Base-by-base conservation (phyloP, 2,113 vertebrate species). In the Panthera uncia region DNA sequence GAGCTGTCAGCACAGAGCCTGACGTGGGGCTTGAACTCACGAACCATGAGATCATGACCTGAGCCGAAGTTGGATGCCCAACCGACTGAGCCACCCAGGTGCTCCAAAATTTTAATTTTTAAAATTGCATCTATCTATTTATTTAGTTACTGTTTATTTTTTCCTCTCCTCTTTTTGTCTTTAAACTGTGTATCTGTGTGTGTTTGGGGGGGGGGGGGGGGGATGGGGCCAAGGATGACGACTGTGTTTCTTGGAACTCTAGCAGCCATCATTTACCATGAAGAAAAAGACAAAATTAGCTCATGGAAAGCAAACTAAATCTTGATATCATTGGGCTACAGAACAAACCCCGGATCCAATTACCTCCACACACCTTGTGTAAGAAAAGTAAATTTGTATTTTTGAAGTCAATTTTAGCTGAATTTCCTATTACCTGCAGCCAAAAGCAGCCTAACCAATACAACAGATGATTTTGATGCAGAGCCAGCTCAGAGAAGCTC, bases 271-370 rank as follows among this genome's bases (percentile, higher is more conserved):
- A 66, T 29, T 66, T 19, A 89, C 7, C 29, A 61, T 41, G 16
- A 85, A 87, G 52, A 73, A 55, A 66, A 94, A 87, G 68, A 87
- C 52, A 73, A 90, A 23, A 94, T 65, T 16, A 31, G 31, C n/a
- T 68, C 31, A 95, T 0, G 73, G 55, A 95, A 79, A 91, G 85
- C 69, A 85, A 41, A 63, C 2, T n/a, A 63, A 31, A 90, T 10
- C 27, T 33, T 79, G 79, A 50, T 29, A 82, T 55, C 33, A 71
- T 1, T 33, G 61, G 38, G 31, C 9, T 65, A 15, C 8, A 29
- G 18, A 86, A 73, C 19, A 84, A 93, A 83, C 3, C n/a, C 33
- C 48, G 18, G 50, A 71, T 15, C 87, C 13, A 73, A 29, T 52
- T n/a, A 71, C 36, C 25, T 84, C 66, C 45, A 84, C 13, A 87